Conservation (phyloP, 23 tunicate species). For the Corella eumyota region DNA sequence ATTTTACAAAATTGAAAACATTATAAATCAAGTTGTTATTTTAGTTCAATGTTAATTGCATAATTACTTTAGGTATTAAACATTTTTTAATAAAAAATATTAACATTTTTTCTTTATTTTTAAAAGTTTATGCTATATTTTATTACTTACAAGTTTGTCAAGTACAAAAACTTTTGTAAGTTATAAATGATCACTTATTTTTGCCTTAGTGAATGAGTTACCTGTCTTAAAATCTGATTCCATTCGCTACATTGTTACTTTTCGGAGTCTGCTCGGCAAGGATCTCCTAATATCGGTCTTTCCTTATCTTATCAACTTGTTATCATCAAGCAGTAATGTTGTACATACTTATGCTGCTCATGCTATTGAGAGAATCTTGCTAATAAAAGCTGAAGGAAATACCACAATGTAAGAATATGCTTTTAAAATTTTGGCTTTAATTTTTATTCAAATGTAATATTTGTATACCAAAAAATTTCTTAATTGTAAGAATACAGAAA, state of each 20-base stretch:
- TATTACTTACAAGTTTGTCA: neutral
- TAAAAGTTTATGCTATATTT: neutral
- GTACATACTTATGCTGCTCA: constrained; percentile 96
- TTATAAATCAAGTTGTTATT: neutral
- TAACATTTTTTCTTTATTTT: neutral
- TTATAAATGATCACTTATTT: constrained; percentile 2
- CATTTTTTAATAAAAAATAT: neutral
- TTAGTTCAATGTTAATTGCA: neutral
- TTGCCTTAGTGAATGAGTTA: constrained; percentile 20
- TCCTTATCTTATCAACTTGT: constrained; percentile 32
- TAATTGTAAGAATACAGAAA: no score
- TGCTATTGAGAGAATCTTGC: constrained; percentile 71
- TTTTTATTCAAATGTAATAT: no score
- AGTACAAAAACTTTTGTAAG: neutral
- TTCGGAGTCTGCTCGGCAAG: constrained; percentile 60
- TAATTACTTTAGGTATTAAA: neutral
- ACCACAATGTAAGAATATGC: constrained; percentile 40
- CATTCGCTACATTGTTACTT: constrained; percentile 70
- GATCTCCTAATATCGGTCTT: constrained; percentile 34
- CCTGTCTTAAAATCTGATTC: constrained; percentile 82
- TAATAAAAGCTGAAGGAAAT: constrained; percentile 42
- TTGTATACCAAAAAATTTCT: no score
- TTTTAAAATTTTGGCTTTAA: neutral
- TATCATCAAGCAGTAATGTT: constrained; percentile 37
- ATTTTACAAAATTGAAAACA: neutral